A percentile compares a stretch with the other conserved stretches of the same genome.
Conservation (phyloP, 2,888 invertebrate genomes). For the Sicus ferrugineus region DNA sequence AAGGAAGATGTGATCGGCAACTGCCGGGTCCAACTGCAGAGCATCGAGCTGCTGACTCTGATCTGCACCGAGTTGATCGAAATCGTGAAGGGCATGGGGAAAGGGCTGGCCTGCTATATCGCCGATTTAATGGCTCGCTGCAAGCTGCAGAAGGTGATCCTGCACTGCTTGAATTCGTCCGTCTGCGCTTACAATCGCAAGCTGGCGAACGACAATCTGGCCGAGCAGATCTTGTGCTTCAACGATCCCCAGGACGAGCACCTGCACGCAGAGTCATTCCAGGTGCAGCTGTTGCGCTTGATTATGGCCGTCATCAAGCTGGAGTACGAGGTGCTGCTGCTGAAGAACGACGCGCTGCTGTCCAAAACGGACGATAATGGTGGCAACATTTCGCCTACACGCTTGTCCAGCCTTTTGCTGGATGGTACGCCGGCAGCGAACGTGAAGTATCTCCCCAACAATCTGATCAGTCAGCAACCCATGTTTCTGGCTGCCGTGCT, state of each 20-base stretch:
- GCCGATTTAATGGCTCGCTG: slow-evolving; percentile 77
- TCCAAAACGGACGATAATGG: slow-evolving; percentile 45
- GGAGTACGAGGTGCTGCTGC: slow-evolving; percentile 74
- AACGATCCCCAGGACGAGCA: slow-evolving; percentile 73
- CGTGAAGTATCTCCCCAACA: slow-evolving; percentile 71
- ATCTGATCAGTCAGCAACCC: slow-evolving; percentile 79
- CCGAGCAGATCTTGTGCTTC: slow-evolving; percentile 77
- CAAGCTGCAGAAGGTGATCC: slow-evolving; percentile 82
- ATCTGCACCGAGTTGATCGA: slow-evolving; percentile 77
- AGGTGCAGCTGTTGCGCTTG: slow-evolving; percentile 73
- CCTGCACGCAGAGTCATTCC: slow-evolving; percentile 74
- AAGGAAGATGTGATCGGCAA: slow-evolving; percentile 78
- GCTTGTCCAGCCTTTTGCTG: slow-evolving; percentile 48
- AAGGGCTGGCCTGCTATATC: slow-evolving; percentile 78
- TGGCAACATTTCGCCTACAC: slow-evolving; percentile 59
- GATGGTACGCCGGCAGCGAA: slow-evolving; percentile 52
- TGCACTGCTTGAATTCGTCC: slow-evolving; percentile 82
- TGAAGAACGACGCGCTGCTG: slow-evolving; percentile 64
- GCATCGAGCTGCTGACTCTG: slow-evolving; percentile 76
- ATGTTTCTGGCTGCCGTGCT: slow-evolving; percentile 83
- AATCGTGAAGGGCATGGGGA: slow-evolving; percentile 79
- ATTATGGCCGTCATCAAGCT: slow-evolving; percentile 77
- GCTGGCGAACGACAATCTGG: slow-evolving; percentile 67
- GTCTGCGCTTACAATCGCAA: slow-evolving; percentile 64
- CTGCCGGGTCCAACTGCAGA: slow-evolving; percentile 78